Conservation (phyloP, 2,797 vertebrate genomes). For the Pipistrellus kuhlii region DNA sequence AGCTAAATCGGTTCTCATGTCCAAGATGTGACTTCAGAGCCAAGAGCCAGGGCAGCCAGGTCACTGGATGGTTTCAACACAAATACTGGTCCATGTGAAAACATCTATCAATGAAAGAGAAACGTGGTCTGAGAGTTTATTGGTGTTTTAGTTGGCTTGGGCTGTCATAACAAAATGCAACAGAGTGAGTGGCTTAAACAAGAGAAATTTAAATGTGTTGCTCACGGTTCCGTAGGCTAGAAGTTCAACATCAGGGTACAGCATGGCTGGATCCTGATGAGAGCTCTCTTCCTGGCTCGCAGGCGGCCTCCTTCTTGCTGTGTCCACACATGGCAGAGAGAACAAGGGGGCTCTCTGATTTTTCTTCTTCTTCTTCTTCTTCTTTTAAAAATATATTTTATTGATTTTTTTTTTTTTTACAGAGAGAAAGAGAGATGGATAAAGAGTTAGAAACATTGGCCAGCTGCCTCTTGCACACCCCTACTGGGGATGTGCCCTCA, state of each 20-base stretch:
- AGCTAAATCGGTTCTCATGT: background rate
- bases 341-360: background rate
- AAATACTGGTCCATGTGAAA: background rate
- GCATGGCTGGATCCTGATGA: background rate
- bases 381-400: no score
- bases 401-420: no score
- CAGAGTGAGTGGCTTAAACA: background rate
- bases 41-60: background rate
- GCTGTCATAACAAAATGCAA: background rate
- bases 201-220: background rate
- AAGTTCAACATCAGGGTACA: background rate
- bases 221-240: background rate
- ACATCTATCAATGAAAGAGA: background rate
- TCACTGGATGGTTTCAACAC: background rate
- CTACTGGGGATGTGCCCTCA: no score
- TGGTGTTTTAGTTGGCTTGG: background rate
- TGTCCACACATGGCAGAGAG: background rate
- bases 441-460: no score
- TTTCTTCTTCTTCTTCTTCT: background rate
- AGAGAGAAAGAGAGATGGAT: no score
- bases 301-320: background rate
- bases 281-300: background rate
- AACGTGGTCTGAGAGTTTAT: background rate
- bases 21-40: background rate
- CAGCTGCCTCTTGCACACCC: no score